Evolutionary conservation across 2,888 invertebrate genomes (phyloP), one percentile per base, ranked within the genome.

Genomic region (Caradrina kadenii): DNA sequence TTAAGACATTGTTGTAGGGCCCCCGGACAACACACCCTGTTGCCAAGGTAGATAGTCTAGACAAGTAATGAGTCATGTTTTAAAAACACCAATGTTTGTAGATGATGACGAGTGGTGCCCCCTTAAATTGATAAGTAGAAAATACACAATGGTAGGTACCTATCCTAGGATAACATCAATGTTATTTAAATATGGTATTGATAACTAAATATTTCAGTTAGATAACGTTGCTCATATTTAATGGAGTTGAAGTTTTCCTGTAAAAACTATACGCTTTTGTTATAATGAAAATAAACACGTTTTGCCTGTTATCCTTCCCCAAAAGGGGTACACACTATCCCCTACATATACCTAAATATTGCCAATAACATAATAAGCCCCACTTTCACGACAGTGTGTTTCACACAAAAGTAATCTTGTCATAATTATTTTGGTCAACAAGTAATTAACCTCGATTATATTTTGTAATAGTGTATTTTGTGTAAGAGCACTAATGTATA

Each of bases 1-100:
- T 39, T 39, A 1, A n/a, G 39, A 39, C 2, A 3, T 13, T 1
- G 0, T 39, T 8, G 39, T 39, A 39, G 11, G 39, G 15, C 15
- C 45, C 17, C 45, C 53, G 62, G 45, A 45, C 48, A 62, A 59
- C 79, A 52, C 73, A 13, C 66, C 59, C 61, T 49, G 21, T 17
- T 42, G 35, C 5, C 42, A 59, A 52, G 53, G 45, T 59, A n/a
- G 22, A 53, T 22, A 59, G 56, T 58, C 52, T 76, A 76, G 26
- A 63, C 35, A 26, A 50, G 48, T 55, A 60, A 53, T 77, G 63
- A 70, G 63, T 58, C 39, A 59, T 65, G 11, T 26, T 35, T 52
- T 42, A 5, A 11, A 45, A 49, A 56, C 31, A 53, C 10, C 8
- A 19, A 26, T 26, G 26, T 26, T 8, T 31, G 13, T 21, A 13